Percentiles rank a stretch among this genome's conserved stretches.
Conservation (phyloP, 2,113 vertebrate species). For the Condylura cristata region DNA sequence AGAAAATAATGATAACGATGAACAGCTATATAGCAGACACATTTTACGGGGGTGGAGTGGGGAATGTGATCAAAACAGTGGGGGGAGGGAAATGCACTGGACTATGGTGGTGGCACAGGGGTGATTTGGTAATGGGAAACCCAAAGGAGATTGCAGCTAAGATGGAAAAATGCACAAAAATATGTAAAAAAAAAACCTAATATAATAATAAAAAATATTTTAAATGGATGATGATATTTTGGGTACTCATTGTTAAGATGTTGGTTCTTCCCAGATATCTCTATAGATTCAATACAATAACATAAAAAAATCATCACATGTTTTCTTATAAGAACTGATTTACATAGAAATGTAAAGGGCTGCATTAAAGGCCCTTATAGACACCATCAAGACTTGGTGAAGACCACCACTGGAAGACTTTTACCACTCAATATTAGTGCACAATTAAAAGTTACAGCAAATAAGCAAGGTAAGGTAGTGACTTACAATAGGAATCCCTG, state of each 20-base stretch:
- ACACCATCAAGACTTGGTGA: background rate
- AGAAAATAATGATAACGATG: too few species aligned
- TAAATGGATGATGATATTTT: background rate
- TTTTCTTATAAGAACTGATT: background rate
- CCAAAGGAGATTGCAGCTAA: too few species aligned
- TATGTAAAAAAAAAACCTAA: too few species aligned
- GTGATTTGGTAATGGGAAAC: too few species aligned
- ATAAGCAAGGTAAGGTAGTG: background rate
- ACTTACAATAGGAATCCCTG: too few species aligned
- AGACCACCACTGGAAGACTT: background rate
- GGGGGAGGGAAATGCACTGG: too few species aligned
- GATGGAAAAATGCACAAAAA: too few species aligned
- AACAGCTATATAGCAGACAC: too few species aligned
- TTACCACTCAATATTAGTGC: background rate
- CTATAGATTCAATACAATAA: background rate
- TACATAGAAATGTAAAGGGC: background rate
- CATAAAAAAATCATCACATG: background rate
- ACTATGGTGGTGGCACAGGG: too few species aligned
- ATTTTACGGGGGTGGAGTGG: too few species aligned
- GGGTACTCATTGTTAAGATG: background rate
- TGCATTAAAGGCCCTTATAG: background rate
- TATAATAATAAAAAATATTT: too few species aligned
- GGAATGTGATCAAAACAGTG: too few species aligned
- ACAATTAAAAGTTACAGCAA: background rate
- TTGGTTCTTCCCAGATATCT: background rate